Percentiles rank a stretch among this genome's conserved stretches.
These are phyloP conservation scores for Chymomyza costata DNA, from an alignment of 1,140 invertebrate species.

Conservation along the genomic window DNA sequence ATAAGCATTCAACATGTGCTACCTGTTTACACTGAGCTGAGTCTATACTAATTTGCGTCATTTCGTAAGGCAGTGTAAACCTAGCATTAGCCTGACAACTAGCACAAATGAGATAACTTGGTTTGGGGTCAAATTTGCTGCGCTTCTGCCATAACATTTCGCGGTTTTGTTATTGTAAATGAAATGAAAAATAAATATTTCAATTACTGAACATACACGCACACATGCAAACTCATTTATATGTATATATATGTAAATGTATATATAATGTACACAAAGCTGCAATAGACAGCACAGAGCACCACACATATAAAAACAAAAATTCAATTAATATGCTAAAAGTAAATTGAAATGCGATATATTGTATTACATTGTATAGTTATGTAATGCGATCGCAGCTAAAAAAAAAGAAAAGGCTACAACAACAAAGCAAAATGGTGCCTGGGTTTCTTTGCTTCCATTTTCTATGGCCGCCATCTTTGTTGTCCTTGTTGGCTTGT, in stretches of 20 bases:
- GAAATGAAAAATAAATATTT: slow-evolving; percentile 68
- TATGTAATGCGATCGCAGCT: slow-evolving; percentile 20
- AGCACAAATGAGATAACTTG: slow-evolving; percentile 29
- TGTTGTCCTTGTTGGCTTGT: too few relatives aligned
- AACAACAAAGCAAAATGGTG: not conserved
- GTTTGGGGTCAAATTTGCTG: not conserved
- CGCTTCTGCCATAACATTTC: not conserved
- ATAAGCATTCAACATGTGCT: too few relatives aligned
- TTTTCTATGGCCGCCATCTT: too few relatives aligned
- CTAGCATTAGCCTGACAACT: slow-evolving; percentile 23
- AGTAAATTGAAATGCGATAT: slow-evolving; percentile 62
- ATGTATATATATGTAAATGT: not conserved
- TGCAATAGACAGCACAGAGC: slow-evolving; percentile 22
- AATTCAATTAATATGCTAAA: slow-evolving; percentile 70
- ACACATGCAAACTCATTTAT: not conserved
- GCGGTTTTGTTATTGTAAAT: slow-evolving; percentile 61
- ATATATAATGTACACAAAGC: not conserved
- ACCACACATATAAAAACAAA: slow-evolving; percentile 41
- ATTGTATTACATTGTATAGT: slow-evolving; percentile 39
- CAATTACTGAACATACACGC: slow-evolving; percentile 50
- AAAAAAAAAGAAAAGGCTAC: not conserved
- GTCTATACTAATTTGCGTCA: too few relatives aligned
- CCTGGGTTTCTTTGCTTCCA: too few relatives aligned
- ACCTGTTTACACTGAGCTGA: too few relatives aligned
- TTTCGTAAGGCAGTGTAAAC: too few relatives aligned